Base-by-base conservation (phyloP, 2,888 invertebrate genomes). In the Hydriomena furcata region DNA sequence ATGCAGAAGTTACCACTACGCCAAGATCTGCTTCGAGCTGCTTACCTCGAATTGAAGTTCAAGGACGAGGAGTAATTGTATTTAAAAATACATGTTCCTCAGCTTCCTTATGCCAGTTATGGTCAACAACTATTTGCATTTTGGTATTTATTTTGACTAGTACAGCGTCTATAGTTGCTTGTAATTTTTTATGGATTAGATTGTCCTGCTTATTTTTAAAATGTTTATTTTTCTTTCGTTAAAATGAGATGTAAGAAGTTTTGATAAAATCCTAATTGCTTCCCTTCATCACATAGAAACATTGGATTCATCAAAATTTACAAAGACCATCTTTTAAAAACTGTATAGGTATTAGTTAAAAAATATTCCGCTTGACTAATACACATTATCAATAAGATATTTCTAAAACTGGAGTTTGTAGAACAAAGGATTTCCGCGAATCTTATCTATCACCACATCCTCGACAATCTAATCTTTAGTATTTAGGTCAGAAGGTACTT, bases 1-100 rank as follows among this genome's bases (percentile, higher is more conserved):
- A 30, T 11, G 1, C 5, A 42, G 24, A 21, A 45, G 35, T 51
- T 7, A 8, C 17, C 17, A 4, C 10, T 41, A 40, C 30, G n/a
- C 2, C 25, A 41, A 43, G 46, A 45, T 35, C 45, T 41, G 45
- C 51, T 51, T 24, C 61, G 66, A 73, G 72, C 73, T 75, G 71
- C 73, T 72, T 70, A 69, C 73, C 76, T 78, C 71, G 63, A 72
- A 68, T 67, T 73, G 76, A 84, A 85, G 85, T 85, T 86, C 86
- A 85, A 82, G 85, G 85, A 65, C 79, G 73, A 76, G 65, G 79
- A 73, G 60, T 64, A 77, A 76, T 73, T 75, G 73, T 79, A 78
- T 79, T 72, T 72, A 73, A 72, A 75, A 73, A 75, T 76, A 74
- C 44, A 46, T 73, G 74, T 68, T 62, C 70, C 70, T 72, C 64